A percentile compares a stretch with the other conserved stretches of the same genome.
Conservation (phyloP, 2,888 invertebrate genomes). For the Erebia epiphron region DNA sequence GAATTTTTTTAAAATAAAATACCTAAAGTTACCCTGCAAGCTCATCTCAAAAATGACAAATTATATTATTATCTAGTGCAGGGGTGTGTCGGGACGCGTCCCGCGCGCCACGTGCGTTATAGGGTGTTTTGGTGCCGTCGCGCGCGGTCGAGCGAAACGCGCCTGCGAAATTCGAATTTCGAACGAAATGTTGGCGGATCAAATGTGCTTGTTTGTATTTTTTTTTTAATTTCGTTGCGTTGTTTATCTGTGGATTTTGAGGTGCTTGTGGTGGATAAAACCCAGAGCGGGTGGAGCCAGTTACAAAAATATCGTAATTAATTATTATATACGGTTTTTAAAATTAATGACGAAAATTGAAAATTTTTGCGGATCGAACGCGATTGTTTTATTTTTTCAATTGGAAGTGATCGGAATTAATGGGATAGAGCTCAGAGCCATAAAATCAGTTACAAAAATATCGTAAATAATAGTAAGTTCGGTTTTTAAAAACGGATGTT, state of each 20-base stretch:
- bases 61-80: slow-evolving; percentile 37
- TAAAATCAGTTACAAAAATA: too few relatives aligned
- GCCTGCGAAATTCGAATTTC: slow-evolving; percentile 43
- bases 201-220: slow-evolving; percentile 17
- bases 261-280: neutral
- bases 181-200: slow-evolving; percentile 30
- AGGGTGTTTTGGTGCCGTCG: slow-evolving; percentile 69
- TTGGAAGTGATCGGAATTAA: neutral
- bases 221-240: neutral
- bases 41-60: slow-evolving; percentile 19
- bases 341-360: neutral
- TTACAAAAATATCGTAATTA: neutral
- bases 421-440: too few relatives aligned
- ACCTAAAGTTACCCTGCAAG: neutral
- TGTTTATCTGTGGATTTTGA: slow-evolving; percentile 11
- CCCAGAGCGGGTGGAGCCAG: too few relatives aligned
- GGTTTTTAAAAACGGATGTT: too few relatives aligned
- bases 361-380: too few relatives aligned
- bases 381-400: neutral
- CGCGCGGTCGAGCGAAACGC: slow-evolving; percentile 63
- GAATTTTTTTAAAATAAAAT: neutral
- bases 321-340: slow-evolving; percentile 1
- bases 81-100: slow-evolving; percentile 56
- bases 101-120: slow-evolving; percentile 71
- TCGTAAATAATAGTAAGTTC: too few relatives aligned